Evolutionary conservation across 2,797 vertebrate species (phyloP).

Genomic region (Lagorchestes hirsutus): DNA sequence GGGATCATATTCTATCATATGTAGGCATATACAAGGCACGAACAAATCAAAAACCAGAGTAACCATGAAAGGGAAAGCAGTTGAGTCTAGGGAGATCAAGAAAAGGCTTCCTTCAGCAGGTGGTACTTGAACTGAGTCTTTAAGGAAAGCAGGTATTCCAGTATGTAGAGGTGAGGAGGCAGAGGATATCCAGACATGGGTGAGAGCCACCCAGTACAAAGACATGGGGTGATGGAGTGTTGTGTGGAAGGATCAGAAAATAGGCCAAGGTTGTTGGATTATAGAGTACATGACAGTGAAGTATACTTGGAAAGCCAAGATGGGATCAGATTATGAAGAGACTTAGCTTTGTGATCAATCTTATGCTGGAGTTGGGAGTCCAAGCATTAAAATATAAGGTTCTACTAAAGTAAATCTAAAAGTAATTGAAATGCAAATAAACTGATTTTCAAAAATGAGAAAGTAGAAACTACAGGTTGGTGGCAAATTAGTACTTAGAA

Average conservation of each 20-base stretch:
- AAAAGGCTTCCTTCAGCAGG: background rate
- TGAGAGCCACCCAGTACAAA: background rate
- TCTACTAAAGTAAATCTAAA: slow-evolving; percentile 47
- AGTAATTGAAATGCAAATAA: background rate
- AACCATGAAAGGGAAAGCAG: background rate
- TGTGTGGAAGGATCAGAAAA: background rate
- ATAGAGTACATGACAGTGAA: background rate
- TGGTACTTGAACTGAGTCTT: background rate
- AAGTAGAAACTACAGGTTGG: background rate
- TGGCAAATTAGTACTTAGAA: background rate
- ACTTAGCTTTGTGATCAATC: slow-evolving; percentile 39
- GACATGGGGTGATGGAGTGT: background rate
- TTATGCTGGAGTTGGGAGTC: slow-evolving; percentile 56
- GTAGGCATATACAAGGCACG: background rate
- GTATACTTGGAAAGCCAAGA: background rate
- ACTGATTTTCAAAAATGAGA: background rate
- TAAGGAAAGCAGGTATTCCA: background rate
- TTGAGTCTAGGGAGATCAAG: background rate
- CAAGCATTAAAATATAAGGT: slow-evolving; percentile 49
- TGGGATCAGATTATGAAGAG: background rate
- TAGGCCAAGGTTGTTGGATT: background rate
- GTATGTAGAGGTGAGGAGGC: background rate
- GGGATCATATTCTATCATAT: background rate
- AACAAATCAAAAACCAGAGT: background rate
- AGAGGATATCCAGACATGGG: background rate